Evolutionary conservation across 2,113 vertebrate species (phyloP).

Genomic region (Apus apus): DNA sequence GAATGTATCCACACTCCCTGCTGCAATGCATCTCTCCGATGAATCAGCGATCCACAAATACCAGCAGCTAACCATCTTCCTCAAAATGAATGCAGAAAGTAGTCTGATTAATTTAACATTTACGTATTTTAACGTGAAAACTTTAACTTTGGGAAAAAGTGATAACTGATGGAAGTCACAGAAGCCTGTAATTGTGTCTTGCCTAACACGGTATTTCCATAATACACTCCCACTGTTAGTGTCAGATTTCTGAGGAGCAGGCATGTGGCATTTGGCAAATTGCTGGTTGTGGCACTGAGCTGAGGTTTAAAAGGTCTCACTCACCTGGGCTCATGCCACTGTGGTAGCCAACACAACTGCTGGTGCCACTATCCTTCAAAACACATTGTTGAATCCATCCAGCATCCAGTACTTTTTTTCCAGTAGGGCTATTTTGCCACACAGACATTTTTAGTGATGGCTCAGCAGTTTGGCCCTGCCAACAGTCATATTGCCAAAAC

Average conservation of each 20-base stretch:
- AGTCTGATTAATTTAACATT: constrained; percentile 55
- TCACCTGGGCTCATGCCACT: not conserved
- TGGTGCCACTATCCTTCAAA: not conserved
- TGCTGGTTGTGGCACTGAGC: not conserved
- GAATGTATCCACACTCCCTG: not conserved
- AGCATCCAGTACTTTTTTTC: not conserved
- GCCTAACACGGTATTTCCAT: not conserved
- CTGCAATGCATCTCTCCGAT: not conserved
- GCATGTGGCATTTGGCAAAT: not conserved
- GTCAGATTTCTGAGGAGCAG: not conserved
- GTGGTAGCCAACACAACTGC: not conserved
- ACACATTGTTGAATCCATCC: accelerated
- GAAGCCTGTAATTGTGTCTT: constrained; percentile 5
- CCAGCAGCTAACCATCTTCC: not conserved
- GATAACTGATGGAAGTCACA: constrained; percentile 22
- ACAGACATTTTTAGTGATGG: not conserved
- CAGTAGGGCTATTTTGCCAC: not conserved
- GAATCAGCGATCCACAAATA: constrained; percentile 49
- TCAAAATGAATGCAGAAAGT: constrained; percentile 11
- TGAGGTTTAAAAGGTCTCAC: not conserved
- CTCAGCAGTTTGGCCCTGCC: not conserved
- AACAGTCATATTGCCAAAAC: not conserved
- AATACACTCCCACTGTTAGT: not conserved
- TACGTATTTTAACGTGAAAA: constrained; percentile 46
- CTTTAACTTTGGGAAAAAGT: not conserved